Conservation (phyloP, 2,113 vertebrate genomes). For the Agapornis roseicollis region DNA sequence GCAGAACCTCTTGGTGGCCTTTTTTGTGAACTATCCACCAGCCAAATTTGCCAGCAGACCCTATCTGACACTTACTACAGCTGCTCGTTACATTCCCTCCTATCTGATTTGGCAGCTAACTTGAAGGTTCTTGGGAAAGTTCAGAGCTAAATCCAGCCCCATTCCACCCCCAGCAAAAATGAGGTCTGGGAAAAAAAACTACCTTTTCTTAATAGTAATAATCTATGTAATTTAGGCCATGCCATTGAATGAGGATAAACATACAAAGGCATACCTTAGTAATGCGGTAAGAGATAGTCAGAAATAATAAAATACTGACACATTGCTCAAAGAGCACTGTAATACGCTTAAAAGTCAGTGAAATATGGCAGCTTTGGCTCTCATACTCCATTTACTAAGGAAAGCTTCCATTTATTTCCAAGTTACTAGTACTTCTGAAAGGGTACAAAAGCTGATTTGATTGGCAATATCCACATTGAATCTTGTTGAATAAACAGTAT, state of each 20-base stretch:
- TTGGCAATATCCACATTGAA: background rate
- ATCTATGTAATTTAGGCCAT: background rate
- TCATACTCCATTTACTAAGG: background rate
- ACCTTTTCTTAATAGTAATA: background rate
- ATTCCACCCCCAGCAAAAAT: background rate
- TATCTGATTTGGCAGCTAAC: background rate
- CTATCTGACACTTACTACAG: background rate
- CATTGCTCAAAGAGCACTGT: background rate
- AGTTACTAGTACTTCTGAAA: background rate
- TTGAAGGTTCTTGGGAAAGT: background rate
- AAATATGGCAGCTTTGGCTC: background rate
- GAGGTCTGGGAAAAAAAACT: background rate
- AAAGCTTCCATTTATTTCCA: slow-evolving; percentile 1
- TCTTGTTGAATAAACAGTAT: slow-evolving; percentile 26
- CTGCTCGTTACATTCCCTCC: background rate
- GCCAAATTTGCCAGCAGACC: background rate
- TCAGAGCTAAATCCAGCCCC: background rate
- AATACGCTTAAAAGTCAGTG: background rate
- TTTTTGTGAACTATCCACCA: background rate
- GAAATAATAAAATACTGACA: background rate
- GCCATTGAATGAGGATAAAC: background rate
- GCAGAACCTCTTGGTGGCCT: background rate
- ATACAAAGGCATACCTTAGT: background rate
- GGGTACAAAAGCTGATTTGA: background rate
- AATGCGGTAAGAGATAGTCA: background rate